A percentile compares a stretch with the other conserved stretches of the same genome.
phyloP scores from a whole-genome alignment of 2,888 invertebrate genomes.

The Bimastos eiseni region DNA sequence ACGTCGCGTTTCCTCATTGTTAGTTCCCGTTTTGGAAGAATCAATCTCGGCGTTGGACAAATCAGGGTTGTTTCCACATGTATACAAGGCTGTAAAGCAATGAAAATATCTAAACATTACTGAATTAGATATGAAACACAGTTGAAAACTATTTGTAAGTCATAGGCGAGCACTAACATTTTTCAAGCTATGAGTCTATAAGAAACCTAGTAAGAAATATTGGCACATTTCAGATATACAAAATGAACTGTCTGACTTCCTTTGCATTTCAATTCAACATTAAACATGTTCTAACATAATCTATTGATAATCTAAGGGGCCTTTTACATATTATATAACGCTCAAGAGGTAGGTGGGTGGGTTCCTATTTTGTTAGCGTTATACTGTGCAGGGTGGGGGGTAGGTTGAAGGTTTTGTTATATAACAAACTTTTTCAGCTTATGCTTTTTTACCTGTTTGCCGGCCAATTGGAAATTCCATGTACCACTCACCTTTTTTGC shows the following conservation, averaged over 20 bases:
- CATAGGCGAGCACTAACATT: too few species aligned
- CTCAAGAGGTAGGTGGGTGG: too few species aligned
- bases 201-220: not conserved
- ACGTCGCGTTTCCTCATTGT: not conserved
- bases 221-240: not conserved
- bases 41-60: not conserved
- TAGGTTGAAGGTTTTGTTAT: too few species aligned
- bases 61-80: not conserved
- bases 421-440: too few species aligned
- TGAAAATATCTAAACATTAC: not conserved
- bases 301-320: too few species aligned
- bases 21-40: not conserved
- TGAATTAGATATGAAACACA: not conserved
- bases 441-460: too few species aligned
- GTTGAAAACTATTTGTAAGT: not conserved
- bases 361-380: too few species aligned
- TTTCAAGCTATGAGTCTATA: not conserved
- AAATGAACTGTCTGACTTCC: not conserved
- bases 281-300: not conserved
- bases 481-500: too few species aligned
- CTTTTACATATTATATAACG: too few species aligned
- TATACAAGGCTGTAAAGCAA: constrained; percentile 3
- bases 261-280: not conserved
- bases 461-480: too few species aligned
- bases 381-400: too few species aligned